phyloP scores from a whole-genome alignment of 2,888 invertebrate species.

The Lasioglossum pauxillum region DNA sequence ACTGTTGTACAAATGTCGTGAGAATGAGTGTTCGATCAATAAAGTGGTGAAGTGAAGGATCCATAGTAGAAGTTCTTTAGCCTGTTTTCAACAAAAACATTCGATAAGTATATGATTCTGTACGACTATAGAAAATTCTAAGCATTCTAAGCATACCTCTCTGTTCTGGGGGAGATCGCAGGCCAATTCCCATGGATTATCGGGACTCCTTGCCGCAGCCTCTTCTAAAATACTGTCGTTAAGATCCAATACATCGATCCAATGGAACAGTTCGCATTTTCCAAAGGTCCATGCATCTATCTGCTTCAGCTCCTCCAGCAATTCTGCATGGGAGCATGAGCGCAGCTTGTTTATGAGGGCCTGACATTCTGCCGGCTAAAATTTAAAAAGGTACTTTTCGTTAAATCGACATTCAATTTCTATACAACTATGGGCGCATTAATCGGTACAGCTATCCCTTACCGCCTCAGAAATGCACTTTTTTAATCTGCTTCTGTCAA shows the following conservation, averaged over 20 bases:
- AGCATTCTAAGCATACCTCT: slow-evolving; percentile 83
- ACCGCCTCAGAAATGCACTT: slow-evolving; percentile 94
- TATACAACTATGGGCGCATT: not conserved
- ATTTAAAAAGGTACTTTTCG: not conserved
- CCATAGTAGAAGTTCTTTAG: slow-evolving; percentile 89
- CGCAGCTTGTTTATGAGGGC: slow-evolving; percentile 90
- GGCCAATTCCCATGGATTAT: slow-evolving; percentile 89
- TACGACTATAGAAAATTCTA: not conserved
- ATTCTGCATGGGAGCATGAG: slow-evolving; percentile 88
- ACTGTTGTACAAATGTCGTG: slow-evolving; percentile 93
- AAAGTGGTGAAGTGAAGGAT: slow-evolving; percentile 93
- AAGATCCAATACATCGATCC: slow-evolving; percentile 93
- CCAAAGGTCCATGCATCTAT: slow-evolving; percentile 94
- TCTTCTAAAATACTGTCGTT: slow-evolving; percentile 91
- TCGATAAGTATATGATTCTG: not conserved
- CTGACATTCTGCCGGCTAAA: slow-evolving; percentile 90
- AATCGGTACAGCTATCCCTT: slow-evolving; percentile 74
- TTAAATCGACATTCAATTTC: not conserved
- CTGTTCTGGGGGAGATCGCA: slow-evolving; percentile 89
- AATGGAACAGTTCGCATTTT: slow-evolving; percentile 94
- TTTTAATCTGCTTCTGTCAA: slow-evolving; percentile 92
- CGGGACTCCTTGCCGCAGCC: slow-evolving; percentile 88
- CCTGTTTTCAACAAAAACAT: slow-evolving; percentile 84
- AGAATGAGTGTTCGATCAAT: slow-evolving; percentile 94
- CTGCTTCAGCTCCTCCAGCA: slow-evolving; percentile 89